Base-by-base conservation (phyloP, 2,113 vertebrate species). In the Amphiprion percula region DNA sequence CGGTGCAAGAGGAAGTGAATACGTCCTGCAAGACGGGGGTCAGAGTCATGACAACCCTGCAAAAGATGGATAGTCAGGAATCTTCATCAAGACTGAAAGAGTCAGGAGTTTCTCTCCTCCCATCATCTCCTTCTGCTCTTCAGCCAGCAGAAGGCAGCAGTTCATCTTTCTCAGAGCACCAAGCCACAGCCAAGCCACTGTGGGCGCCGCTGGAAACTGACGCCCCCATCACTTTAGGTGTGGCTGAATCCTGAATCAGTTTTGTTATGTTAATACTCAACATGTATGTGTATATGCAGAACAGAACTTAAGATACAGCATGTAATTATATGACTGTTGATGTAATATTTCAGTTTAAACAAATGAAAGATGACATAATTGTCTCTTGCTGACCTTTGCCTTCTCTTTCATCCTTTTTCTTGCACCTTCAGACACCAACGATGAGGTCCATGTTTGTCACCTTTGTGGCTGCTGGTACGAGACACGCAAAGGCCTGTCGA, bases 391-490 rank as follows among this genome's bases (percentile, higher is more conserved):
- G n/a, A 74, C 11, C 47, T 59, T 23, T 0, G 11, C 0, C 23
- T 5, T 33, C 74, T 70, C 1, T 21, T 46, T 33, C 2, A 21
- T 61, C 4, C 10, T 2, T 30, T 62, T 47, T 26, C 17, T 53
- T 94, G 93, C 91, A 92, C 86, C 94, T 89, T 92, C 94, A 90
- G 94, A 95, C 68, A 84, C 94, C 83, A 90, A 65, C 21, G 91
- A 95, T 79, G 94, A 96, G 81, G 94, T 95, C 26, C 87, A 95
- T 65, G 95, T 96, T 86, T 97, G 96, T 89, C 95, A 97, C 77
- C 93, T 97, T 87, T 97, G 97, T 28, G 97, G 97, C 77, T 96
- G 95, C 87, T 97, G 96, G 96, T 97, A 96, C 67, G 97, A 97
- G 93, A 97, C 96, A 52, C 95, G 95, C 52, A 97, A 97, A 87